phyloP scores from a whole-genome alignment of 2,888 invertebrate genomes.

The Patella depressa region DNA sequence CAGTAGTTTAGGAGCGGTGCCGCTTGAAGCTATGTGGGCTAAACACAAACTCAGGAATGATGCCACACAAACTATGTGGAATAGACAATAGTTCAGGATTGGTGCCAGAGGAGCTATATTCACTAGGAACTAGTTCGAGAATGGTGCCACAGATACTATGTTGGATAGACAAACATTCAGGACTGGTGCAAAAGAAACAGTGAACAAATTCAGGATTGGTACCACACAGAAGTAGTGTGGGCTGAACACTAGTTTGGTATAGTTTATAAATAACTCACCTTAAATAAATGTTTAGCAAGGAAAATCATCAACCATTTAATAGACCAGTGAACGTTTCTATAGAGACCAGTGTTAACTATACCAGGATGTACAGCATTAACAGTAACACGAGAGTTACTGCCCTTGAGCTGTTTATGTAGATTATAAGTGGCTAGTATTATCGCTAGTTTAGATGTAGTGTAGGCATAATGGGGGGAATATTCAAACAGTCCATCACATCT shows the following conservation, averaged over 20 bases:
- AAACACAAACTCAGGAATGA: too few relatives aligned
- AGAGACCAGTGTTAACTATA: constrained; percentile 48
- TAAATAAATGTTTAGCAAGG: constrained; percentile 35
- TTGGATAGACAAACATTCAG: too few relatives aligned
- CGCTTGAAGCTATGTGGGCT: too few relatives aligned
- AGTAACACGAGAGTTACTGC: constrained; percentile 40
- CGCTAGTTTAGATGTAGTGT: constrained; percentile 55
- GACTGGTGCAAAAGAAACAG: too few relatives aligned
- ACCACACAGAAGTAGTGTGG: too few relatives aligned
- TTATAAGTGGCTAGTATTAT: constrained; percentile 43
- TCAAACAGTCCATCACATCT: background rate
- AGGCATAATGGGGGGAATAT: constrained; percentile 55
- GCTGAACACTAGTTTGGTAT: background rate
- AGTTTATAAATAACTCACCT: constrained; percentile 31
- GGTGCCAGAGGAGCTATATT: too few relatives aligned
- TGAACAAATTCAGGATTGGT: too few relatives aligned
- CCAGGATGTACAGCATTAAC: constrained; percentile 58
- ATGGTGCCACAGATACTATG: too few relatives aligned
- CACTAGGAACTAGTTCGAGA: too few relatives aligned
- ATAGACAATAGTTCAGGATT: too few relatives aligned
- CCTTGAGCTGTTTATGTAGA: constrained; percentile 36
- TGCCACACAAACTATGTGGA: too few relatives aligned
- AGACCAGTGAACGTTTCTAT: constrained; percentile 38
- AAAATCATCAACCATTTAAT: constrained; percentile 37
- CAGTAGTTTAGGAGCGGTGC: too few relatives aligned